Evolutionary conservation across 2,888 invertebrate genomes (phyloP).

Genomic region (Pharmacophagus antenor): DNA sequence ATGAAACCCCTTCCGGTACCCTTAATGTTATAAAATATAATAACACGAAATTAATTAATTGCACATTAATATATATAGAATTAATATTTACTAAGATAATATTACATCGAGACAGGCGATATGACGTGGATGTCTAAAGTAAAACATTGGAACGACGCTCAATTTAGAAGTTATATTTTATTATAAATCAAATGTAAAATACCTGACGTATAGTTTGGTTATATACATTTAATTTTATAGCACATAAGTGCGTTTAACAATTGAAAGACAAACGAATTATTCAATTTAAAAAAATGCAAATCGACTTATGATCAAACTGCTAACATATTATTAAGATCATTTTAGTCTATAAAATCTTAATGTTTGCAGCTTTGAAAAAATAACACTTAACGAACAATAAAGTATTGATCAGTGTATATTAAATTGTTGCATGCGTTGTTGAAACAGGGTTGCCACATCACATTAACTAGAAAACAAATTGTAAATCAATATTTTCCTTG

Average conservation of each 20-base stretch:
- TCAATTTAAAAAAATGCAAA: too few species aligned
- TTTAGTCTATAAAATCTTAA: conserved; percentile 1
- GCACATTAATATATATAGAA: too few species aligned
- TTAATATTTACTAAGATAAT: too few species aligned
- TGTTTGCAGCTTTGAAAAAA: conserved; percentile 17
- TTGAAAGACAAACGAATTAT: too few species aligned
- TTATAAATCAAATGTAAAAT: background rate
- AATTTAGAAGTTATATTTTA: conserved; percentile 7
- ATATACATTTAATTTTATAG: background rate
- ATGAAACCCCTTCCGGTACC: too few species aligned
- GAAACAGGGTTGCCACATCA: conserved; percentile 14
- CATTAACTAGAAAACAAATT: too few species aligned
- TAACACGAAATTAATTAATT: too few species aligned
- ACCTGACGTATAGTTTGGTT: background rate
- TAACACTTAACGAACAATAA: conserved; percentile 22
- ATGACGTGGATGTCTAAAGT: background rate
- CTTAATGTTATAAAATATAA: too few species aligned
- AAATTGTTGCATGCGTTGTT: conserved; percentile 7
- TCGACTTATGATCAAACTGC: too few species aligned
- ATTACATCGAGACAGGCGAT: too few species aligned
- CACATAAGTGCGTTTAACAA: background rate
- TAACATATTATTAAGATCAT: conserved; percentile 14
- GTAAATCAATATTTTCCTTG: too few species aligned
- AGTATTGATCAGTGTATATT: conserved; percentile 19
- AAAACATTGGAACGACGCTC: conserved; percentile 5